phyloP scores from a whole-genome alignment of 2,797 vertebrate genomes.

The Iguana delicatissima region DNA sequence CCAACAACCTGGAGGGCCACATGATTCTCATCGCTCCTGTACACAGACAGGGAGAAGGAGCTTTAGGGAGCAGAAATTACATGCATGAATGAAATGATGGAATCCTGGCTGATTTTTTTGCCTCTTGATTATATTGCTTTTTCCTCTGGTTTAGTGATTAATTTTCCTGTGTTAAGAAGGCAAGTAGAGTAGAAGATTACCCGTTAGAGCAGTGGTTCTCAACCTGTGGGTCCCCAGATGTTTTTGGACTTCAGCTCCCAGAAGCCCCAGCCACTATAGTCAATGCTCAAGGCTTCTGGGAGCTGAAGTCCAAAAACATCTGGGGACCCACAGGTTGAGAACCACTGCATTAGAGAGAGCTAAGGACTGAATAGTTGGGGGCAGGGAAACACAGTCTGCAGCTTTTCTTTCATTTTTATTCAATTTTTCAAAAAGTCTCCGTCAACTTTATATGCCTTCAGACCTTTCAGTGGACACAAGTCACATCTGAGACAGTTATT shows the following conservation, averaged over 20 bases:
- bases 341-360: background rate
- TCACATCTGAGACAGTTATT: background rate
- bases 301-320: too few relatives aligned
- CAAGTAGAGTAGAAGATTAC: background rate
- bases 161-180: background rate
- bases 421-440: background rate
- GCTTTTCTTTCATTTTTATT: background rate
- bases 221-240: too few relatives aligned
- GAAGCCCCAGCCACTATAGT: too few relatives aligned
- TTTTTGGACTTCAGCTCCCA: too few relatives aligned
- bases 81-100: background rate
- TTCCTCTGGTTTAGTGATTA: background rate
- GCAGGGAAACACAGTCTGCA: background rate
- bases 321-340: too few relatives aligned
- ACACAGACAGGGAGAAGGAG: background rate
- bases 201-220: too few relatives aligned
- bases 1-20: too few relatives aligned
- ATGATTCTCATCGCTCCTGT: background rate
- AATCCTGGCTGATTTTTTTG: background rate
- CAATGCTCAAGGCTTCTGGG: too few relatives aligned
- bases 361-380: background rate
- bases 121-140: background rate
- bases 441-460: background rate
- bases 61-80: background rate
- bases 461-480: background rate